These are phyloP conservation scores for Siniperca undulata DNA, from an alignment of 2,797 vertebrate species.

Conservation along the genomic window DNA sequence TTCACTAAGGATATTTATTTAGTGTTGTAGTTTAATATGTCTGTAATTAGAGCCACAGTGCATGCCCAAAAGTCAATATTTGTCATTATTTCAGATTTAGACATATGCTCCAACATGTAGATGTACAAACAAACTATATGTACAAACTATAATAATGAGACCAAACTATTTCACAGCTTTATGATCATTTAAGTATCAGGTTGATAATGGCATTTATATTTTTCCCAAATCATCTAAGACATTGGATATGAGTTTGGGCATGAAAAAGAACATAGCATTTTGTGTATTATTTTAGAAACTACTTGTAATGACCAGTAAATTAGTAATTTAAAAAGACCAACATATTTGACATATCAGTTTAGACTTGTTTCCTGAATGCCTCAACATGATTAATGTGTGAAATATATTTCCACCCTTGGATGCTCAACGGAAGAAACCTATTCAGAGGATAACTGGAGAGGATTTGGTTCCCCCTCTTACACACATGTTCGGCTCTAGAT, in stretches of 20 bases:
- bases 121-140: neutral
- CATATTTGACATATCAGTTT: neutral
- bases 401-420: neutral
- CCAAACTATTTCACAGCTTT: conserved; percentile 69
- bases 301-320: neutral
- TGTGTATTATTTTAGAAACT: neutral
- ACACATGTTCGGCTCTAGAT: neutral
- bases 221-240: conserved; percentile 12
- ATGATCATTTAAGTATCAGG: conserved; percentile 10
- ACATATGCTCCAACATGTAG: neutral
- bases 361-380: conserved; percentile 10
- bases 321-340: neutral
- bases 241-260: neutral
- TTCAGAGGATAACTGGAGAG: neutral
- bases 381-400: conserved; percentile 10
- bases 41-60: neutral
- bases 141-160: no score
- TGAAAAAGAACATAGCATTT: neutral
- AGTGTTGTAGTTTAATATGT: conserved; percentile 45
- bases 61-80: neutral
- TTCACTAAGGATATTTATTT: conserved; percentile 18
- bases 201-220: conserved; percentile 11
- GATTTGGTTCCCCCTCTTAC: conserved; percentile 5
- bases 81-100: conserved; percentile 15
- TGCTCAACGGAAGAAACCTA: neutral